A percentile compares a stretch with the other conserved stretches of the same genome.
These are phyloP conservation scores for Aphrophora alni DNA, from an alignment of 2,888 invertebrate genomes.

Conservation along the genomic window DNA sequence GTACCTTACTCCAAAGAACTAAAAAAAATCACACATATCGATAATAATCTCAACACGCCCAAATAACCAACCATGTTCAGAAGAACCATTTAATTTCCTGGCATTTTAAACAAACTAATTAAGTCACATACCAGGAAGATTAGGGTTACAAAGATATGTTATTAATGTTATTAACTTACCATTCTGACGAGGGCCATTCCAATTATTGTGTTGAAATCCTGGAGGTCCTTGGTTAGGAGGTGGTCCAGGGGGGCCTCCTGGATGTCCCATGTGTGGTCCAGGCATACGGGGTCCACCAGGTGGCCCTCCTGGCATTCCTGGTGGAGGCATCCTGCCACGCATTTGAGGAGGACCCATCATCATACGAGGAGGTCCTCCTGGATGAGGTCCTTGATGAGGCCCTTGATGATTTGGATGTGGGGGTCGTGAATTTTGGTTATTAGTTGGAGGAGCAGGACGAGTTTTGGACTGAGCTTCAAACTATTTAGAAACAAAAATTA, in stretches of 20 bases:
- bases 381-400: constrained; percentile 54
- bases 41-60: too few relatives aligned
- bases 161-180: constrained; percentile 37
- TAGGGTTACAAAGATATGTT: background rate
- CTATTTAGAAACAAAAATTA: constrained; percentile 55
- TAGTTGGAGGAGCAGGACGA: constrained; percentile 79
- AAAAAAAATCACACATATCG: too few relatives aligned
- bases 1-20: background rate
- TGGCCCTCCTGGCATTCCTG: constrained; percentile 62
- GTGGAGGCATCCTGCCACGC: constrained; percentile 61
- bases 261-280: constrained; percentile 52
- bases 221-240: constrained; percentile 64
- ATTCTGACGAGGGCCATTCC: constrained; percentile 59
- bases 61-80: too few relatives aligned
- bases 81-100: background rate
- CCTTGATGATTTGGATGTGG: constrained; percentile 68
- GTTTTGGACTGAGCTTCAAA: constrained; percentile 94
- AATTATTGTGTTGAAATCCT: constrained; percentile 58
- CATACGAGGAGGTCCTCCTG: constrained; percentile 59
- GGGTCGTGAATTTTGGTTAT: constrained; percentile 64
- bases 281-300: constrained; percentile 62
- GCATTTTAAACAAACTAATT: background rate
- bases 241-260: constrained; percentile 55
- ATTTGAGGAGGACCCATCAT: constrained; percentile 64
- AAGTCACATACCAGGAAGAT: constrained; percentile 55